Conservation (phyloP, 2,113 vertebrate species). For the Tupaia chinensis region DNA sequence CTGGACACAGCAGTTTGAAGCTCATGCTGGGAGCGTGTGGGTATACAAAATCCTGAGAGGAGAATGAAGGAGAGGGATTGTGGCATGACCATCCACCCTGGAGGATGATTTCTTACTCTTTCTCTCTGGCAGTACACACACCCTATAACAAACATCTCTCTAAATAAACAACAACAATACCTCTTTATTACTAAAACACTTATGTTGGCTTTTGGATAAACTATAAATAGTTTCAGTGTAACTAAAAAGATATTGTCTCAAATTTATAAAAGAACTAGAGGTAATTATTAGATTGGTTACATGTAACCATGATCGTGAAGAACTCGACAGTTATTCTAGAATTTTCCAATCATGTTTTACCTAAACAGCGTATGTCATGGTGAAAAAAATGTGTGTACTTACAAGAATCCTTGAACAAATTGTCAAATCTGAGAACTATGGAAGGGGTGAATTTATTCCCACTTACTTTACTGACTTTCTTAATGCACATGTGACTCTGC, state of each 20-base stretch:
- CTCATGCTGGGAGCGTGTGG: no score
- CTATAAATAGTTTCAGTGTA: not conserved
- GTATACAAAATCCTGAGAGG: no score
- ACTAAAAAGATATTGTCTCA: not conserved
- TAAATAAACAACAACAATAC: not conserved
- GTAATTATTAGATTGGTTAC: not conserved
- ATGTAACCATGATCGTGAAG: not conserved
- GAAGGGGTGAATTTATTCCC: not conserved
- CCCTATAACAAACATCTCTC: no score
- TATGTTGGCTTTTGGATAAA: not conserved
- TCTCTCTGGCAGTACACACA: no score
- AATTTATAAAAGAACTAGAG: not conserved
- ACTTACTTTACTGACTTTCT: not conserved
- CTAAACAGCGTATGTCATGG: not conserved
- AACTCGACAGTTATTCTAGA: not conserved
- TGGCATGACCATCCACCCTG: no score
- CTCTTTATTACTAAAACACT: not conserved
- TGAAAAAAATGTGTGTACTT: not conserved
- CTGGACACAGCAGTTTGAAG: no score
- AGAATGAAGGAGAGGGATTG: no score
- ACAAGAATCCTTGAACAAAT: not conserved
- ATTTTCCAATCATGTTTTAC: not conserved
- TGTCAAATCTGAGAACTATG: not conserved
- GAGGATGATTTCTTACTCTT: no score
- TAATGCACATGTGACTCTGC: not conserved